Base-by-base conservation (phyloP, 1,140 invertebrate species). In the Vanessa atalanta region DNA sequence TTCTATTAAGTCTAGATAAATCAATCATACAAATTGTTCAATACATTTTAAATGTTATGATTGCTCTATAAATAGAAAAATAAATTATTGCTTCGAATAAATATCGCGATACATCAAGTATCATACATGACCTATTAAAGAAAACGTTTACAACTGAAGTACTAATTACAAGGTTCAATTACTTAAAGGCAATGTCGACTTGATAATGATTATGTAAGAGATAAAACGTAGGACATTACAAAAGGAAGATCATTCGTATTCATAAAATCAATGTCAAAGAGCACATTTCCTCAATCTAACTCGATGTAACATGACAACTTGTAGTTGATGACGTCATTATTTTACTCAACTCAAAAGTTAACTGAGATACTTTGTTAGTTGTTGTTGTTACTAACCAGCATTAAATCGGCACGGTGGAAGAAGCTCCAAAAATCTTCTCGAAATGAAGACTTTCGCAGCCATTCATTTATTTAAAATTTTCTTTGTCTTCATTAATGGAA, bases 211-310 rank as follows among this genome's bases (percentile, higher is more conserved):
- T 70, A 70, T 57, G 68, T 70, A 63, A 70, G 61, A 26, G 16
- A 72, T 72, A 65, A 72, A 65, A 60, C 43, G 47, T 67, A 57
- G 53, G 53, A 72, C 51, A 66, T 53, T 72, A 72, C 50, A 70
- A 55, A 68, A 78, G 76, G 73, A 76, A 76, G 79, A 80, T 78
- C 70, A 77, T 81, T 79, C 73, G 69, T 76, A 79, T 82, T 78
- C 78, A 79, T 79, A 69, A 79, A 79, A 76, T 76, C 72, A 73
- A 82, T 80, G 80, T 78, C 80, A 77, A 76, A 77, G 74, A 75
- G 51, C 61, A 67, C 72, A 78, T 79, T 76, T 79, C 80, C 78
- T 79, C 74, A 79, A 80, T 80, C 65, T 57, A 75, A 55, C 26
- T 16, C 51, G 16, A n/a, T 26, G 57, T 14, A 61, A 9, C 31